Evolutionary conservation across 1,140 invertebrate genomes (phyloP).

Genomic region (Trichogramma pretiosum): DNA sequence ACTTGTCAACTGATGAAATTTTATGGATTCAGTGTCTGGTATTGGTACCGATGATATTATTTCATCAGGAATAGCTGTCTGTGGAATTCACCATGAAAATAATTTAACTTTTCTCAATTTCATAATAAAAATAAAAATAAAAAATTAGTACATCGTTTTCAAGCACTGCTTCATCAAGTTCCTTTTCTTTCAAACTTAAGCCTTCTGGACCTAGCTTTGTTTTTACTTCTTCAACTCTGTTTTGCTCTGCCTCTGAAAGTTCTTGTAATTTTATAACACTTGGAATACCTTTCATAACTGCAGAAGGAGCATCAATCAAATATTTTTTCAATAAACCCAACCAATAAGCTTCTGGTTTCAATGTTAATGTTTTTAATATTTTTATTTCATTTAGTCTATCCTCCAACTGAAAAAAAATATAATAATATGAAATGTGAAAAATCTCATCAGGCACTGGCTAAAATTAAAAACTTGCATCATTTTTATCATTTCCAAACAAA

Average conservation of each 20-base stretch:
- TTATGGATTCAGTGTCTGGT: slow-evolving; percentile 58
- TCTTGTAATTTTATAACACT: slow-evolving; percentile 51
- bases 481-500: slow-evolving; percentile 65
- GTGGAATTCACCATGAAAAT: slow-evolving; percentile 21
- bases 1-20: slow-evolving; percentile 57
- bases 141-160: slow-evolving; percentile 60
- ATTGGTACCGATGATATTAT: slow-evolving; percentile 62
- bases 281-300: slow-evolving; percentile 49
- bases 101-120: background rate
- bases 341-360: slow-evolving; percentile 64
- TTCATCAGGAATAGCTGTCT: slow-evolving; percentile 56
- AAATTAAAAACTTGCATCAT: slow-evolving; percentile 63
- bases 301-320: slow-evolving; percentile 53
- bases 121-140: slow-evolving; percentile 6
- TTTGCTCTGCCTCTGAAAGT: slow-evolving; percentile 57
- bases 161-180: slow-evolving; percentile 59
- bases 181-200: slow-evolving; percentile 52
- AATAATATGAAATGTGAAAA: slow-evolving; percentile 1
- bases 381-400: slow-evolving; percentile 62
- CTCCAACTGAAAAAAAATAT: slow-evolving; percentile 49
- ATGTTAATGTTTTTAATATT: slow-evolving; percentile 53
- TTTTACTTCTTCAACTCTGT: slow-evolving; percentile 57
- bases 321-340: slow-evolving; percentile 59
- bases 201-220: slow-evolving; percentile 58
- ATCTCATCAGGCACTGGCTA: too few species aligned